Evolutionary conservation across 2,113 vertebrate species (phyloP), one percentile per base, ranked within the genome.

Genomic region (Egretta garzetta): DNA sequence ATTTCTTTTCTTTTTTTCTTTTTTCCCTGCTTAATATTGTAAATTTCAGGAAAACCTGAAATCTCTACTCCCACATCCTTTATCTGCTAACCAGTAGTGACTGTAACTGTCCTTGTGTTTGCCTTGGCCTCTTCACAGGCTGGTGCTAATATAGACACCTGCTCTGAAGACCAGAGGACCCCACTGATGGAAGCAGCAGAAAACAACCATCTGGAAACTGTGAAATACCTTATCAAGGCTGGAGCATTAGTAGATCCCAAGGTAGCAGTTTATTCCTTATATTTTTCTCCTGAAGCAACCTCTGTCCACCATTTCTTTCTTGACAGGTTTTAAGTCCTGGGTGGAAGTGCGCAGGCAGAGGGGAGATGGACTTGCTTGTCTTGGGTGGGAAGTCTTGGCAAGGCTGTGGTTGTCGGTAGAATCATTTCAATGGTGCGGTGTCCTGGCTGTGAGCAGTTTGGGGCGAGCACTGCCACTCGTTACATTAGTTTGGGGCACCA

Each of bases 131-230:
- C 88, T 47, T 58, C 4, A 20, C 83, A 99, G 99, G 99, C 99
- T 75, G 99, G 99, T 45, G 99, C 99, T 39, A 99, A 99, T 84
- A 98, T 99, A 52, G 99, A 99, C 95, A 99, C 98, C 97, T 99
- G 99, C 95, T 99, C 99, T 3, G 99, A 99, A 92, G 99, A 99
- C 95, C 99, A 99, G 98, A 98, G 98, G 89, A 99, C 99, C 6
- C 99, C 99, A 0, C 97, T 99, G 97, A 99, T 99, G 99, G 98
- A 99, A 26, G 99, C 99, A 20, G 99, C 99, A 67, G 99, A 99
- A 95, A 99, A 99, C 98, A 99, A 99, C 98, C 99, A 99, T 49
- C 88, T 99, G 98, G 99, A 99, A 37, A 99, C 99, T 6, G 99
- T 99, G 95, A 99, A 99, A 97, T 99, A 99, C 97, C 98, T 99